phyloP scores from a whole-genome alignment of 2,888 invertebrate species.

The Eupithecia inturbata region DNA sequence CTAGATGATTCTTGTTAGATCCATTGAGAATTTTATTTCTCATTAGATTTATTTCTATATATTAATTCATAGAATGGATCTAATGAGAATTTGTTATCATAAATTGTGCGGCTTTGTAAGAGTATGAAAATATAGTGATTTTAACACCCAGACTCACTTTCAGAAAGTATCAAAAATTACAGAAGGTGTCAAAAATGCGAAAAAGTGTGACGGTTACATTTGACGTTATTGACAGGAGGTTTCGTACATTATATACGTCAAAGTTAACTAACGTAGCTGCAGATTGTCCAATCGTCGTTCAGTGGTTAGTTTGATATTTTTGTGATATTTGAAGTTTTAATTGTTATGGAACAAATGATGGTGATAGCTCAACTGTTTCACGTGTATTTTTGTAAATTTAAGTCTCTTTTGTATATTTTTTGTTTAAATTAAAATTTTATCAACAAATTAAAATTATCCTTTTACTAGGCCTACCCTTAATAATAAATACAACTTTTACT shows the following conservation, averaged over 20 bases:
- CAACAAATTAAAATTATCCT: not conserved
- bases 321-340: not conserved
- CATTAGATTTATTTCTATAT: too few relatives aligned
- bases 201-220: too few relatives aligned
- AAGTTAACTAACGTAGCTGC: not conserved
- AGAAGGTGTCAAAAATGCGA: too few relatives aligned
- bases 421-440: not conserved
- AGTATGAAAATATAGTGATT: too few relatives aligned
- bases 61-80: too few relatives aligned
- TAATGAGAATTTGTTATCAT: too few relatives aligned
- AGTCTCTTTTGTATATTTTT: too few relatives aligned
- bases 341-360: not conserved
- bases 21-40: too few relatives aligned
- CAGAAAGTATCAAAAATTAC: too few relatives aligned
- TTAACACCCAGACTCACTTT: too few relatives aligned
- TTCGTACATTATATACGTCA: not conserved
- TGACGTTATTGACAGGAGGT: not conserved
- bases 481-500: not conserved
- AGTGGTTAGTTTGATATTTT: not conserved
- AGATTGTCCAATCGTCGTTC: not conserved
- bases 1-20: too few relatives aligned
- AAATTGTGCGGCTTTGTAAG: too few relatives aligned
- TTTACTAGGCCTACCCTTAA: not conserved
- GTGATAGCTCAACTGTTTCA: not conserved
- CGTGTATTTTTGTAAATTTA: not conserved